Conservation (phyloP, 2,797 vertebrate genomes). For the Acrossocheilus fasciatus region DNA sequence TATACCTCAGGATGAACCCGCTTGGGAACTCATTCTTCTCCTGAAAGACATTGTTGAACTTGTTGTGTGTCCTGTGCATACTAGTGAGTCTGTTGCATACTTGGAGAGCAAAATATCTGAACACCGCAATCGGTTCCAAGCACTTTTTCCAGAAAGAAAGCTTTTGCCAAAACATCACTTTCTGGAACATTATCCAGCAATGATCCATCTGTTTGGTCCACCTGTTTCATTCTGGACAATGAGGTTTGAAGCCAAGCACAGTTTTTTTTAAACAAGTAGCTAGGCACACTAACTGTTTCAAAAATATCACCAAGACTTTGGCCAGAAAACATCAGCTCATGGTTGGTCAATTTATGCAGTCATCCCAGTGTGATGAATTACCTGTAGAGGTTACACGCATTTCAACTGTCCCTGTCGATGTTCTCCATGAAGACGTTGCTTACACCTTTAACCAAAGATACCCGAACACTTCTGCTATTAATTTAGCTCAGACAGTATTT, state of each 20-base stretch:
- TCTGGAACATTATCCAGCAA: conserved; percentile 30
- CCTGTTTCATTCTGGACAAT: conserved; percentile 28
- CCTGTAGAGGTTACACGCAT: no score
- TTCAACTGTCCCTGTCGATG: no score
- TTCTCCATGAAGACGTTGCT: no score
- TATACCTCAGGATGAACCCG: not conserved
- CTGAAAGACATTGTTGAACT: conserved; percentile 18
- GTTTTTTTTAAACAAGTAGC: conserved; percentile 20
- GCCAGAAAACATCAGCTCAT: conserved; percentile 43
- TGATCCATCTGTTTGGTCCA: not conserved
- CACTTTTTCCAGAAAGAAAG: conserved; percentile 17
- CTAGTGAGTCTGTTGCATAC: no score
- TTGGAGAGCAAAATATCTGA: conserved; percentile 14
- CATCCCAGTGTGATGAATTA: not conserved
- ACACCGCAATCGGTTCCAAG: not conserved
- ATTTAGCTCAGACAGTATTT: conserved; percentile 27
- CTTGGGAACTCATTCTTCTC: conserved; percentile 27
- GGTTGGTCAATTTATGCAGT: conserved; percentile 42
- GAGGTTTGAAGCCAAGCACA: conserved; percentile 34
- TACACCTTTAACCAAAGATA: conserved; percentile 7
- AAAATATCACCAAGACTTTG: conserved; percentile 41
- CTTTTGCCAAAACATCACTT: not conserved
- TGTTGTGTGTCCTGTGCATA: no score
- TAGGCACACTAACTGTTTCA: conserved; percentile 38
- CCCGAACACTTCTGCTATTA: not conserved